Evolutionary conservation across 2,888 invertebrate species (phyloP), one percentile per base, ranked within the genome.

Genomic region (Ophioninae sp.): DNA sequence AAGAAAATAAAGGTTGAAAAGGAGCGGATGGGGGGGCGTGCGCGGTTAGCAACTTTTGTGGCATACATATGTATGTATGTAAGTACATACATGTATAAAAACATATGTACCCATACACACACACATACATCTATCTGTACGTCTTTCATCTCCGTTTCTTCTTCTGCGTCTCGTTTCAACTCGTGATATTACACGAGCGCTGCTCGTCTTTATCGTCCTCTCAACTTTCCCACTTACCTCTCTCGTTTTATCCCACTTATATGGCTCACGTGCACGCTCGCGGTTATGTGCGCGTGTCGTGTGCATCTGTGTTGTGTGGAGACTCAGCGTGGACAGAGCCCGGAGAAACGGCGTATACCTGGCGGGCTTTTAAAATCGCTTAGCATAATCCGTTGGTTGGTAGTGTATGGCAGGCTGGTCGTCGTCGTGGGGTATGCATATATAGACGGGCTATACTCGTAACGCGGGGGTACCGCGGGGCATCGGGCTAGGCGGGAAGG

Each of bases 351-450:
- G 58, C 22, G 56, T 80, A 71, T 86, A 85, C 85, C 84, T 85
- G 85, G 86, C 77, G 82, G 80, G 82, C 84, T 85, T 84, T 83
- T 77, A 83, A 90, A 87, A 89, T 90, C 87, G 89, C 90, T 91
- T 90, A 90, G 88, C 90, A 90, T 91, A 91, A 91, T 91, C 91
- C 92, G 92, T 92, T 91, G 91, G 89, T 81, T 80, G 83, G 81
- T 85, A 39, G 56, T 30, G 61, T 80, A 71, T 75, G 20, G 30
- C 30, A 30, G 30, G 30, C 30, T 30, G 2, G 30, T 30, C 30
- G 30, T 30, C 30, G n/a, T 23, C 23, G 30, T 51, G 37, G 30
- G 23, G 58, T 30, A 3, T 51, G 13, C 22, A 23, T 69, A 37
- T 51, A 0, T 41, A 10, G 17, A n/a, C 69, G 56, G 10, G 56